Evolutionary conservation across 2,113 vertebrate genomes (phyloP).

Genomic region (Pionites leucogaster): DNA sequence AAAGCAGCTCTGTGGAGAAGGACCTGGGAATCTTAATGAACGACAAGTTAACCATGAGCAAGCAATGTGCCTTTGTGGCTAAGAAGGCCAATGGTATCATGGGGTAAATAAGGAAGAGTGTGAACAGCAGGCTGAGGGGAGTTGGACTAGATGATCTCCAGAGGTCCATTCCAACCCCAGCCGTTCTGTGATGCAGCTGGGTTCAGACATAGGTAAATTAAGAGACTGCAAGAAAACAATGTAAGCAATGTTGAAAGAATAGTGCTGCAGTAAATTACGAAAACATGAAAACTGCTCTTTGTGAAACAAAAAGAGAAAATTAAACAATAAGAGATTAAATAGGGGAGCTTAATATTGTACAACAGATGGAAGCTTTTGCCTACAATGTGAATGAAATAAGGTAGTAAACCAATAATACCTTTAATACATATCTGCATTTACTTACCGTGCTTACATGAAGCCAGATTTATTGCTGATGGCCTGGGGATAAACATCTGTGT

Average conservation of each 20-base stretch:
- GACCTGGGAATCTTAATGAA: background rate
- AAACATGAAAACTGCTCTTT: background rate
- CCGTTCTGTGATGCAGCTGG: background rate
- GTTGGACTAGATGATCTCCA: background rate
- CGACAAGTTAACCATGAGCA: background rate
- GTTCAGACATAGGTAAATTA: background rate
- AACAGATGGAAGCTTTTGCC: constrained; percentile 52
- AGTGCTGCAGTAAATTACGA: background rate
- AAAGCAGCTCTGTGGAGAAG: background rate
- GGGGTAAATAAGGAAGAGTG: background rate
- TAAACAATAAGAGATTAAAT: constrained; percentile 57
- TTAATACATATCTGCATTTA: constrained; percentile 64
- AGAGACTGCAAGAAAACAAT: background rate
- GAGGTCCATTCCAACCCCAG: background rate
- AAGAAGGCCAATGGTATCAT: background rate
- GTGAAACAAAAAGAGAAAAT: constrained; percentile 41
- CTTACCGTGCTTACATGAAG: constrained; percentile 43
- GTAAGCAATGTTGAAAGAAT: background rate
- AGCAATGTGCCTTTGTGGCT: background rate
- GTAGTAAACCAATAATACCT: constrained; percentile 48
- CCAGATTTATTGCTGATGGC: constrained; percentile 60
- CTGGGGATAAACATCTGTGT: constrained; percentile 54
- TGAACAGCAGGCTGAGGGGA: background rate
- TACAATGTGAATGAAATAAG: constrained; percentile 34
- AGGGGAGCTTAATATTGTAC: constrained; percentile 19